Evolutionary conservation across 2,797 vertebrate genomes (phyloP), one percentile per base, ranked within the genome.

Genomic region (Anguilla marmorata): DNA sequence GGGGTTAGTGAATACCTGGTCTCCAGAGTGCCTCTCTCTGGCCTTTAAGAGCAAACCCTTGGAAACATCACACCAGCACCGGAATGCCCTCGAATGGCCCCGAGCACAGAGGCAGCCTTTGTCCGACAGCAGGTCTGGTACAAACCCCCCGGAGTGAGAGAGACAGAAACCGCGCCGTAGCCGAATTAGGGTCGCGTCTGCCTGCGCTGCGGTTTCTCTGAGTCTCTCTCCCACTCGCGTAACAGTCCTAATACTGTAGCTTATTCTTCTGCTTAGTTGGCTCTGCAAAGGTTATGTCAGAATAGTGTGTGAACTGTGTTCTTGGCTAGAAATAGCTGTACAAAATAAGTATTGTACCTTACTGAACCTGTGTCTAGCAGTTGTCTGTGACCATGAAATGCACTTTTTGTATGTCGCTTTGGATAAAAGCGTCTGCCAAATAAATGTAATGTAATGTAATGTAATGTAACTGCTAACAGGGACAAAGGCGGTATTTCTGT

Each of bases 21-120:
- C 69, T 84, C 45, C 74, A 84, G 82, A 89, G 56, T 41, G 84
- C 48, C 7, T 80, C 63, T 89, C 84, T 76, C 86, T 87, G 50
- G 19, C 45, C 84, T 86, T 89, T 87, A 48, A 86, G 63, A 86
- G 30, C 16, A 16, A 87, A n/a, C 24, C 66, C 88, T 52, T 58
- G 56, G 56, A 45, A 52, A 8, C 33, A 37, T 63, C 33, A 63
- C 37, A 84, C 79, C 86, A 89, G 76, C 79, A 41, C 24, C 48
- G 58, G 86, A 86, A 89, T 86, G 86, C 79, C 79, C 54, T 66
- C 52, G 37, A 14, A 5, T 8, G 69, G 82, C 27, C 48, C 66
- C 58, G 30, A n/a, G 50, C 19, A 24, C 48, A 54, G 69, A 83
- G 27, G 60, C 82, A 21, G 27, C 50, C 66, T 82, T 86, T 72